A percentile compares a stretch with the other conserved stretches of the same genome.
These are phyloP conservation scores for Apotomis capreana DNA, from an alignment of 2,888 invertebrate genomes.

Conservation along the genomic window DNA sequence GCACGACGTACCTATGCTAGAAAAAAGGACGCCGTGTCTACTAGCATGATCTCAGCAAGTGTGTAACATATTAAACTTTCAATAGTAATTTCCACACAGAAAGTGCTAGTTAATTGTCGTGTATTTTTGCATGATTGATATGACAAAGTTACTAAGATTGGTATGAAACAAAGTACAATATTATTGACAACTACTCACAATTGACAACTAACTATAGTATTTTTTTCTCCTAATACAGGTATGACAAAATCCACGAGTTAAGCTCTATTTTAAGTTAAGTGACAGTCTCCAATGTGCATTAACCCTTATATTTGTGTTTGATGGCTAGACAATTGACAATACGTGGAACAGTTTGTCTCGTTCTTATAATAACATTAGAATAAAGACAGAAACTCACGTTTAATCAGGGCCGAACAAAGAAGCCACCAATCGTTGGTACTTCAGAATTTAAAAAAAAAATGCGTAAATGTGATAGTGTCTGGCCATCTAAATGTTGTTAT, in stretches of 20 bases:
- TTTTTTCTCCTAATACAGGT: too few relatives aligned
- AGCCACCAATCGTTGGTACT: too few relatives aligned
- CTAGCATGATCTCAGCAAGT: neutral
- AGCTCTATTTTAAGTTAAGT: neutral
- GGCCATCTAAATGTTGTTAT: constrained; percentile 55
- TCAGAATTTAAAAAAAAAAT: neutral
- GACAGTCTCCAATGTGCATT: neutral
- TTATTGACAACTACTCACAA: too few relatives aligned
- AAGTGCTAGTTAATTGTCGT: neutral
- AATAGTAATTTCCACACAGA: neutral
- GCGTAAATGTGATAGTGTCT: neutral
- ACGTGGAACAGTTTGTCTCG: too few relatives aligned
- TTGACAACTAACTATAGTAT: too few relatives aligned
- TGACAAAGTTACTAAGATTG: neutral
- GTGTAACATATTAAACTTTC: neutral
- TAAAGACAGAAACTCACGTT: too few relatives aligned
- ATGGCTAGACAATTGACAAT: neutral
- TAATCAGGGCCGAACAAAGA: too few relatives aligned
- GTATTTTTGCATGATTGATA: neutral
- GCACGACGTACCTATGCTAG: too few relatives aligned
- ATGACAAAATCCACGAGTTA: neutral
- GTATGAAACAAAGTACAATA: neutral
- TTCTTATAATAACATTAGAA: too few relatives aligned
- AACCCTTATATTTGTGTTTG: constrained; percentile 47
- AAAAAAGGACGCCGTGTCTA: too few relatives aligned